Base-by-base conservation (phyloP, 2,888 invertebrate species). In the Phalera bucephala region DNA sequence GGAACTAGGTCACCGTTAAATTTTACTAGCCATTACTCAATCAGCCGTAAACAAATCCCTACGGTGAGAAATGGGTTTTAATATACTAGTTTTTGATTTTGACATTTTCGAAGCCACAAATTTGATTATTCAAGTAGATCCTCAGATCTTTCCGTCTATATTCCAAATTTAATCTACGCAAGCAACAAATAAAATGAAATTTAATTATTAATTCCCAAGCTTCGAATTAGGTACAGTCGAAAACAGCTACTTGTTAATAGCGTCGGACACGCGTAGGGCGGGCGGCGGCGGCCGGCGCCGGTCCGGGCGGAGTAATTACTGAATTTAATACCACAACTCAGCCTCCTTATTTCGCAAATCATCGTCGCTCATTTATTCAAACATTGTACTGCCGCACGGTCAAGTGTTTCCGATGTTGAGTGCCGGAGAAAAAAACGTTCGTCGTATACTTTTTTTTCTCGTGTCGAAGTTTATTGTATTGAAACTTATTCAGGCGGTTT, bases 271-370 rank as follows among this genome's bases (percentile, higher is more conserved):
- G 29, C 19, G 36, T 31, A 39, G 45, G 57, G 52, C 48, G 56
- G 61, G 49, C 46, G 34, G 52, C 42, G 58, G 36, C 41, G 58
- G 36, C 4, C 50, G 64, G 69, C 65, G 70, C 66, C 57, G 61
- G 52, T 43, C 36, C 53, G 55, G 59, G 42, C 56, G 50, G 41
- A 65, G 69, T 80, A 81, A 85, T 83, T 80, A 82, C 75, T 61
- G 58, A 70, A 72, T 71, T 64, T 74, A 72, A 80, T 77, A 68
- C 69, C 32, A 32, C 25, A 22, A 35, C 29, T 25, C 72, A 68
- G 69, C 62, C 78, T 71, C 68, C 71, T 64, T 70, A 75, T 85
- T 86, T 78, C 72, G 85, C 87, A 84, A 83, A 85, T 87, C 87
- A 87, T 87, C 73, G 68, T 72, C 54, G 60, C 59, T 84, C 80